Conservation (phyloP, 2,113 vertebrate genomes). For the Mastomys coucha region DNA sequence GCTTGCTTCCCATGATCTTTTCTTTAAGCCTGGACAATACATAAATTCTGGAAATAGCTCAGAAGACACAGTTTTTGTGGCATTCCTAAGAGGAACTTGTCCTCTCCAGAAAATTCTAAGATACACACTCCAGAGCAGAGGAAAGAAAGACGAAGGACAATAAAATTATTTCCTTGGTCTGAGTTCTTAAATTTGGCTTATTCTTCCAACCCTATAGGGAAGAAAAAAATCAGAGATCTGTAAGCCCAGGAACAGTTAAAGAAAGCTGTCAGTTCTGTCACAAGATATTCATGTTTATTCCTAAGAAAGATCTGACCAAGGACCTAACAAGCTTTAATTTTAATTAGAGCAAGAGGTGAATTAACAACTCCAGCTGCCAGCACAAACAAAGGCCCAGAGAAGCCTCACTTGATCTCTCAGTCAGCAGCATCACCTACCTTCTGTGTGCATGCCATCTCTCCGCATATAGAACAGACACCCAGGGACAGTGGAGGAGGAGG, state of each 20-base stretch:
- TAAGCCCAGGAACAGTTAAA: not conserved
- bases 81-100: not conserved
- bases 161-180: conserved; percentile 51
- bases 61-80: not conserved
- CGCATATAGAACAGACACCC: conserved; percentile 67
- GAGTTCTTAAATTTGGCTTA: conserved; percentile 37
- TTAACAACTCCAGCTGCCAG: conserved; percentile 74
- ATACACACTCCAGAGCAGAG: not conserved
- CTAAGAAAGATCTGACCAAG: conserved; percentile 58
- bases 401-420: conserved; percentile 36
- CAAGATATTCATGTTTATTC: conserved; percentile 26
- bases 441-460: conserved; percentile 50
- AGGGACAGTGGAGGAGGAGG: conserved; percentile 45
- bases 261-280: conserved; percentile 9
- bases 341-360: conserved; percentile 71
- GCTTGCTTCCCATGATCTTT: not conserved
- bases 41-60: not conserved
- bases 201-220: conserved; percentile 3
- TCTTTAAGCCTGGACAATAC: not conserved
- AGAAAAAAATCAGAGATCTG: conserved; percentile 66
- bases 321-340: conserved; percentile 59
- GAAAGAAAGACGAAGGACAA: not conserved
- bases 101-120: conserved; percentile 21
- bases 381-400: conserved; percentile 68
- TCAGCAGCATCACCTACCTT: conserved; percentile 66